Conservation (phyloP, 2,888 invertebrate species). For the Drosophila subsilvestris region DNA sequence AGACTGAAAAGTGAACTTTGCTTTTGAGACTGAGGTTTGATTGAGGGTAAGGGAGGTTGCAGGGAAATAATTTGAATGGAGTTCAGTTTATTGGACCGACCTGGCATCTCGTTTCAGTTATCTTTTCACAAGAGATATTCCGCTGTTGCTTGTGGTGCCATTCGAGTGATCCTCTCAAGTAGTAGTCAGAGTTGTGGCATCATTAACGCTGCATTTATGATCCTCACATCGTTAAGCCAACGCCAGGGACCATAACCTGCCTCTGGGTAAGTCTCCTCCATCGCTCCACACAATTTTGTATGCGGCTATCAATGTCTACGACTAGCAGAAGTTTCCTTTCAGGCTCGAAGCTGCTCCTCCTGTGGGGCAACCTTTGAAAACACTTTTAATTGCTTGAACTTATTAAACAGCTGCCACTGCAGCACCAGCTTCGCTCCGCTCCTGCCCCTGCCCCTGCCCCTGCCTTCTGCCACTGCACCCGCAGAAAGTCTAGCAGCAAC, state of each 20-base stretch:
- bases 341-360: constrained; percentile 18
- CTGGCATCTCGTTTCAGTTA: background rate
- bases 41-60: background rate
- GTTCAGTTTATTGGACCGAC: background rate
- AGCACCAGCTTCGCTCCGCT: constrained; percentile 3
- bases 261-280: background rate
- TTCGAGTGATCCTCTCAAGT: constrained; percentile 22
- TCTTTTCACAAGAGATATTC: background rate
- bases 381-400: constrained; percentile 76
- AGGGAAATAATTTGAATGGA: background rate
- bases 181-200: constrained; percentile 25
- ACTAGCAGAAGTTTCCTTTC: constrained; percentile 32
- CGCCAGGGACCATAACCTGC: constrained; percentile 6
- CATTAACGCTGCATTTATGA: constrained; percentile 56
- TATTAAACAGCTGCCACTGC: constrained; percentile 77
- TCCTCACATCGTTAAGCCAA: constrained; percentile 64
- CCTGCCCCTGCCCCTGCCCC: background rate
- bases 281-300: constrained; percentile 43
- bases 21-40: too few relatives aligned
- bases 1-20: too few relatives aligned
- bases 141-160: constrained; percentile 6
- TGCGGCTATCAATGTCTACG: constrained; percentile 72
- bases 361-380: constrained; percentile 59
- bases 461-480: constrained; percentile 18
- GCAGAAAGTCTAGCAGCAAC: constrained; percentile 28